phyloP scores from a whole-genome alignment of 1,140 invertebrate genomes.

The Camponotus vicinus region DNA sequence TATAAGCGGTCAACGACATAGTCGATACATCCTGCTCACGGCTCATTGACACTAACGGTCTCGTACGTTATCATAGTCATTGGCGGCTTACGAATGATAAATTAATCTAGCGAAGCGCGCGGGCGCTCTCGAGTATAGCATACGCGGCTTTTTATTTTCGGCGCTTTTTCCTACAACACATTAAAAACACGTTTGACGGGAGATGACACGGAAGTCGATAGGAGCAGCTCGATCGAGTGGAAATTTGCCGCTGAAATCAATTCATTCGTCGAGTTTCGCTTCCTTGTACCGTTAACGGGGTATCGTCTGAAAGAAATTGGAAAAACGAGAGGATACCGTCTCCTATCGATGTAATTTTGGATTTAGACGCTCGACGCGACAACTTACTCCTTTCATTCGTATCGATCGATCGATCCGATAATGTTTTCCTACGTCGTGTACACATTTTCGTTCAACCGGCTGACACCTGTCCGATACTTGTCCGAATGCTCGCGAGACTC shows the following conservation, averaged over 20 bases:
- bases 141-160: background rate
- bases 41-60: conserved; percentile 45
- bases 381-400: conserved; percentile 6
- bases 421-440: background rate
- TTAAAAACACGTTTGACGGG: conserved; percentile 16
- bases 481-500: conserved; percentile 36
- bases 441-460: conserved; percentile 13
- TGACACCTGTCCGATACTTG: conserved; percentile 40
- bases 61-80: conserved; percentile 1
- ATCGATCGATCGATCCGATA: background rate
- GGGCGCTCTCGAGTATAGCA: background rate
- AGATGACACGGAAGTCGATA: background rate
- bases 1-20: background rate
- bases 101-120: background rate
- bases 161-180: background rate
- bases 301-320: background rate
- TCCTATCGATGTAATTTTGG: background rate
- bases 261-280: background rate
- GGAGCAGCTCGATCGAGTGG: background rate
- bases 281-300: background rate
- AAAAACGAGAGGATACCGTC: background rate
- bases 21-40: conserved; percentile 15
- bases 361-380: background rate
- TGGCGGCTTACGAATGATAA: conserved; percentile 31
- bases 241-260: background rate